Base-by-base conservation (phyloP, 2,888 invertebrate genomes). In the Spisula solida region DNA sequence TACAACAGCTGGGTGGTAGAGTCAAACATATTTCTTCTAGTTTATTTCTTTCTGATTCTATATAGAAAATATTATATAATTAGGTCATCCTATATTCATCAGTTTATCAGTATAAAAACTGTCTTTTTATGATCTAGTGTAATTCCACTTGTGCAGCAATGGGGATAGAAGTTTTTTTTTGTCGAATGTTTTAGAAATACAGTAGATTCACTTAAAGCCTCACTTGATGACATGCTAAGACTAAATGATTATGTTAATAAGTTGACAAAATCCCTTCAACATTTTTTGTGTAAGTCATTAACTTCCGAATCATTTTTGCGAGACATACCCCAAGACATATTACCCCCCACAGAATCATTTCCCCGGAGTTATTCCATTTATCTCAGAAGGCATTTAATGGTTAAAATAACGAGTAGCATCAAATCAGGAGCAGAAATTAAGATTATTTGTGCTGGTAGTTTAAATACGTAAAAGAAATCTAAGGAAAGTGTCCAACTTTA, bases 1-100 rank as follows among this genome's bases (percentile, higher is more conserved):
- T 75, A 75, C 18, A 75, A 75, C 75, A 75, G 31, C 75, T 75
- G 75, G 75, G 31, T 18, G 34, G 75, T 34, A 75, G 41, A 75
- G 25, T 6, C 16, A 34, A 34, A 66, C 60, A 66, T n/a, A 66
- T 66, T n/a, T 2, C 12, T 25, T n/a, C 56, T 6, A 56, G 25
- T 10, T 25, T 66, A 66, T 25, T 66, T 66, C 60, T 66, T 25
- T 25, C n/a, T 66, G n/a, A 66, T 51, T 51, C 51, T 16, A 51
- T 8, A 41, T n/a, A 20, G 25, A 0, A 66, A 66, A n/a, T 8
- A 25, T 25, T 25, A 66, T 25, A 66, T n/a, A 66, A 25, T 25
- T 25, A 25, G n/a, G 25, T 66, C 60, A 66, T 25, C n/a, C 25
- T 66, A 25, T 25, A 66, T 66, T 25, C 25, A 66, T 66, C 25